Conservation (phyloP, 2,797 vertebrate genomes). For the Discoglossus pictus region DNA sequence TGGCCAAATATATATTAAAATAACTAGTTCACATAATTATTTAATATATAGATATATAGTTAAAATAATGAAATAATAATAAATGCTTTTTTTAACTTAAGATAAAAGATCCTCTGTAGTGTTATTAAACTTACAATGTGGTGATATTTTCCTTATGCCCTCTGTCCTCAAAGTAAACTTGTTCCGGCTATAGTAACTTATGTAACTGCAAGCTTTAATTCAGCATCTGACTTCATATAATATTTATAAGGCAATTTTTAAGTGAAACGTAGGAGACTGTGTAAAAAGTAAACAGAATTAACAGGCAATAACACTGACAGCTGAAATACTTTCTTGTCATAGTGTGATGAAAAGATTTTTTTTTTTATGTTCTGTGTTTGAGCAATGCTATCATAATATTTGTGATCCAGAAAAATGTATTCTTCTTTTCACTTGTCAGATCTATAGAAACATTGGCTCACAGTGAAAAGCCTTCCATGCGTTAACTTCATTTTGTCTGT, state of each 20-base stretch:
- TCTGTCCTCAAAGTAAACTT: background rate
- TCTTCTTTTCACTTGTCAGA: background rate
- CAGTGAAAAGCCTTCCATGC: background rate
- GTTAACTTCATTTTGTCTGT: background rate
- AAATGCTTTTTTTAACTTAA: too few species aligned
- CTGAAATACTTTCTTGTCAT: conserved; percentile 7
- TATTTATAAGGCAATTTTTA: conserved; percentile 16
- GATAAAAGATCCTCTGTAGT: too few species aligned
- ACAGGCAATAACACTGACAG: conserved; percentile 17
- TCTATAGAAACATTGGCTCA: background rate
- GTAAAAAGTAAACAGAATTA: conserved; percentile 19
- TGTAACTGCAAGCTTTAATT: background rate
- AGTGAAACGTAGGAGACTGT: conserved; percentile 12
- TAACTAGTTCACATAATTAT: too few species aligned
- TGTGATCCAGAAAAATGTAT: conserved; percentile 3
- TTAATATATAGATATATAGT: too few species aligned
- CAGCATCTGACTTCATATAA: conserved; percentile 7
- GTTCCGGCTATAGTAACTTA: too few species aligned
- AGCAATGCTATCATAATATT: background rate
- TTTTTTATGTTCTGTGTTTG: conserved; percentile 2
- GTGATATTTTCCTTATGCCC: background rate
- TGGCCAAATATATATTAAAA: too few species aligned
- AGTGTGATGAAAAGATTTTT: background rate
- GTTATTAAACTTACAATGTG: too few species aligned
- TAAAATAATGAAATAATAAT: too few species aligned